These are phyloP conservation scores for Abscondita cerata DNA, from an alignment of 2,888 invertebrate genomes.

Conservation along the genomic window DNA sequence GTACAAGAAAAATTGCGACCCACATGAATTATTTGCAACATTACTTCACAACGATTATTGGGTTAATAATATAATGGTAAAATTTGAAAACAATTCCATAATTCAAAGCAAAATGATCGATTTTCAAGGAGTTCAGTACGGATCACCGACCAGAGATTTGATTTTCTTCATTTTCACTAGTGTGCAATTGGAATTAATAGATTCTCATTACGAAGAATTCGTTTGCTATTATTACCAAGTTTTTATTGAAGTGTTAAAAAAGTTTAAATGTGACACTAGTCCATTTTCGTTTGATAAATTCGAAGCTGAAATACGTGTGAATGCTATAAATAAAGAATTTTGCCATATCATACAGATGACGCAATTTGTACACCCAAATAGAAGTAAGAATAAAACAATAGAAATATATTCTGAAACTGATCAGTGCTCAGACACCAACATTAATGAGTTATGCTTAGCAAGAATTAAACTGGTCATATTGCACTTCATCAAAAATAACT, in stretches of 20 bases:
- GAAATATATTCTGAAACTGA: slow-evolving; percentile 44
- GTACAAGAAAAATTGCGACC: slow-evolving; percentile 28
- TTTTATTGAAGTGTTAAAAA: slow-evolving; percentile 55
- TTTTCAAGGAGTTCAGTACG: slow-evolving; percentile 63
- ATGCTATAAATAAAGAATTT: slow-evolving; percentile 52
- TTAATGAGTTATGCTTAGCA: background rate
- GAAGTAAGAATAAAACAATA: slow-evolving; percentile 49
- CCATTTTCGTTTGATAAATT: slow-evolving; percentile 47
- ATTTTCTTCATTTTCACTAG: slow-evolving; percentile 63
- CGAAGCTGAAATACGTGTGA: slow-evolving; percentile 46
- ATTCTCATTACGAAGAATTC: slow-evolving; percentile 57
- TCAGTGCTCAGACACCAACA: background rate
- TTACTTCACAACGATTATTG: slow-evolving; percentile 65
- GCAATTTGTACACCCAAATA: slow-evolving; percentile 53
- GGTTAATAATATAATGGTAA: slow-evolving; percentile 67
- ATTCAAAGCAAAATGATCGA: slow-evolving; percentile 59
- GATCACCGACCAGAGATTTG: slow-evolving; percentile 61
- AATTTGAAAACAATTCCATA: slow-evolving; percentile 48
- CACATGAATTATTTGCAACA: slow-evolving; percentile 60
- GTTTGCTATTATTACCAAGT: slow-evolving; percentile 60
- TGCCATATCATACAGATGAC: slow-evolving; percentile 58
- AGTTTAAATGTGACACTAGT: slow-evolving; percentile 43
- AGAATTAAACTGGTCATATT: background rate
- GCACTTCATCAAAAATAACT: background rate
- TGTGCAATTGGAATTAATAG: slow-evolving; percentile 53